Base-by-base conservation (phyloP, 1,140 invertebrate species). In the Drosophila sproati region DNA sequence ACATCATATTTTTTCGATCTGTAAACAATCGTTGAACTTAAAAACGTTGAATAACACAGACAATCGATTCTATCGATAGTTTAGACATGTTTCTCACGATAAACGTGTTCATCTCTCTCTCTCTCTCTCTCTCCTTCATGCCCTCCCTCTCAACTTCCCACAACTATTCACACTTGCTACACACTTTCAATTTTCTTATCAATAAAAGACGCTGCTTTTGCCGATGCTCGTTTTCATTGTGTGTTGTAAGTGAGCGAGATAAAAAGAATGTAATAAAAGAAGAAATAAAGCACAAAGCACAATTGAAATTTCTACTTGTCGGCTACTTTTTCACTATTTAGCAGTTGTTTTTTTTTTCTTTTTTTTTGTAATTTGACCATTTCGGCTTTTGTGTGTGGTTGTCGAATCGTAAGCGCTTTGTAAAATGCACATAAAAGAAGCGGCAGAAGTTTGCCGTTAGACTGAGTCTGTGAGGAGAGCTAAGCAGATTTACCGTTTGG, bases 281-380 rank as follows among this genome's bases (percentile, higher is more conserved):
- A 43, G 39, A 43, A n/a, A 8, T 32, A 66, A 28, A 52, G 47
- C 61, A 39, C 63, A 62, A 31, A 77, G 31, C 6, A 88, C 82
- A 86, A 86, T 86, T 86, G 82, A 86, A 79, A 82, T 86, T 87
- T 87, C 79, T 82, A 82, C 82, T 83, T 83, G 73, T 77, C 72
- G 60, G 77, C 78, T 87, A 85, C 59, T 85, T 81, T 82, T 85
- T 78, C 64, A 71, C 80, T 87, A 75, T 69, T 75, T 76, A 60
- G 48, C 70, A 59, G 52, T 59, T 71, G 41, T 56, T 57, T 31
- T 81, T 61, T 37, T 35, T 54, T 32, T 52, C 66, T 52, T 60
- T 68, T 61, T 78, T 78, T 66, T 70, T 66, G 73, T 73, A 81
- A 61, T 66, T 85, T 63, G 62, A 45, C 47, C 66, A 74, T 75